Conservation (phyloP, 2,113 vertebrate genomes). For the Leiothrix lutea region DNA sequence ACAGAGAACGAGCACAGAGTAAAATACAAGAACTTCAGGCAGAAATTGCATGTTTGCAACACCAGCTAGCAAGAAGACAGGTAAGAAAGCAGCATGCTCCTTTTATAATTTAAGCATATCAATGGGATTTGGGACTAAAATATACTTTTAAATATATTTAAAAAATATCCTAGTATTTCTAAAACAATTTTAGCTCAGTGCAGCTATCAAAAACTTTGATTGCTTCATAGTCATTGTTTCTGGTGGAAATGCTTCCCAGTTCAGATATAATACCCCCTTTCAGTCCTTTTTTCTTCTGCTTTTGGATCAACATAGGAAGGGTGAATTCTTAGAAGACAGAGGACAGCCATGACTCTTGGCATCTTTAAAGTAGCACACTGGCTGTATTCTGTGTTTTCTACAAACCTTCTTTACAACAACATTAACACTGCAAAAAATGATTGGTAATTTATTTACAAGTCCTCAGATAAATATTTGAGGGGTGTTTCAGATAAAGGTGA, state of each 20-base stretch:
- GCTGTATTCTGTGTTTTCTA: not conserved
- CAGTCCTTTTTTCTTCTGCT: not conserved
- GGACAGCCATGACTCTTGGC: not conserved
- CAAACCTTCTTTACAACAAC: not conserved
- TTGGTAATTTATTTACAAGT: not conserved
- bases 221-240: not conserved
- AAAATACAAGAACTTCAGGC: conserved; percentile 85
- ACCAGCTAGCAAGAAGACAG: conserved; percentile 75
- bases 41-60: conserved; percentile 75
- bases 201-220: not conserved
- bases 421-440: not conserved
- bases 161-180: not conserved
- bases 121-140: not conserved
- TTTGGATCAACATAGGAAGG: not conserved
- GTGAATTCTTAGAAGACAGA: not conserved
- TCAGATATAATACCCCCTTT: not conserved
- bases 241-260: not conserved
- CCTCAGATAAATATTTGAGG: not conserved
- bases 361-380: not conserved
- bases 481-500: not conserved
- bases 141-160: not conserved
- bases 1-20: conserved; percentile 88
- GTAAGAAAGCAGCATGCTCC: conserved; percentile 55
- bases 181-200: not conserved
- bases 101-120: not conserved